phyloP scores from a whole-genome alignment of 2,113 vertebrate species.

The Ammospiza caudacuta region DNA sequence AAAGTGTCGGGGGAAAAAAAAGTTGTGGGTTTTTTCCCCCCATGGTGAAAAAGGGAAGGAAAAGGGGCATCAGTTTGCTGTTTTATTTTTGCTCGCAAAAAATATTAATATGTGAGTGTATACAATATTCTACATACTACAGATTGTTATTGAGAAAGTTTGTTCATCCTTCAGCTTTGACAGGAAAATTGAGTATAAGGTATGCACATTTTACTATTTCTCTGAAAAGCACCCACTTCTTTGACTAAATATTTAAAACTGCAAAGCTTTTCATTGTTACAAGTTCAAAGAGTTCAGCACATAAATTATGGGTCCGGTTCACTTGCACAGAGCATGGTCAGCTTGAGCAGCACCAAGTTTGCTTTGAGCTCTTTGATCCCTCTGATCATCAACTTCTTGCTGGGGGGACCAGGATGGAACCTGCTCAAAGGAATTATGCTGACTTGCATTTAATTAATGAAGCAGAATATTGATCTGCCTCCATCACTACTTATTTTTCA shows the following conservation, averaged over 20 bases:
- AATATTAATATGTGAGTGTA: not conserved
- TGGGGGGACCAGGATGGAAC: not conserved
- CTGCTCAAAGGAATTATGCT: not conserved
- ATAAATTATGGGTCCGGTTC: not conserved
- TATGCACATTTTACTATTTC: not conserved
- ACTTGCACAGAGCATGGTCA: not conserved
- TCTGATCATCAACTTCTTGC: not conserved
- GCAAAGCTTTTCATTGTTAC: not conserved
- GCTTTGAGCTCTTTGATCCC: not conserved
- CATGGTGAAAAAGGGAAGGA: not conserved
- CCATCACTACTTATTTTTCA: not conserved
- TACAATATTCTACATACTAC: not conserved
- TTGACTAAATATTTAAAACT: not conserved
- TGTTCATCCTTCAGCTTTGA: not conserved
- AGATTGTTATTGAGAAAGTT: not conserved
- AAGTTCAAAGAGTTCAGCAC: not conserved
- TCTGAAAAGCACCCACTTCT: not conserved
- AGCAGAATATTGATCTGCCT: not conserved
- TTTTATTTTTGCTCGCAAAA: not conserved
- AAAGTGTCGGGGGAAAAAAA: not conserved
- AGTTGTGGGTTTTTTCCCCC: fast-evolving
- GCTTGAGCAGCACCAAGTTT: not conserved
- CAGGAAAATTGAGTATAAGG: not conserved
- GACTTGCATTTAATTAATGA: not conserved
- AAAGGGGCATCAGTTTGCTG: not conserved